Percentiles rank a stretch among this genome's conserved stretches.
Conservation (phyloP, 2,113 vertebrate genomes). For the Vulpes vulpes region DNA sequence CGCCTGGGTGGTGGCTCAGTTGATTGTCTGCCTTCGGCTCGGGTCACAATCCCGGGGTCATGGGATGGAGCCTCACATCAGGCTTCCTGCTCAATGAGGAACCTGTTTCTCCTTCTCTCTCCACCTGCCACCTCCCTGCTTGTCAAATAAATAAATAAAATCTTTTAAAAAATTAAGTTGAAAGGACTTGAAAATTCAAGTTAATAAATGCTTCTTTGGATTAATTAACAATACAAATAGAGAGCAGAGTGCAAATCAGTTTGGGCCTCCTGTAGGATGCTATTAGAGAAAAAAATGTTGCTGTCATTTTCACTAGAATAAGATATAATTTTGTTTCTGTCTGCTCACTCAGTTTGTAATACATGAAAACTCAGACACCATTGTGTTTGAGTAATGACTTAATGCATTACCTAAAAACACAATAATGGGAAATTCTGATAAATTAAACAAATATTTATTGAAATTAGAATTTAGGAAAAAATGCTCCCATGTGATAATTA, state of each 20-base stretch:
- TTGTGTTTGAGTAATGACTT: conserved; percentile 81
- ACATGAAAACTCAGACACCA: conserved; percentile 73
- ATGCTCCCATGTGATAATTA: conserved; percentile 79
- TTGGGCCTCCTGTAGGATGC: conserved; percentile 64
- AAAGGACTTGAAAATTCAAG: conserved; percentile 65
- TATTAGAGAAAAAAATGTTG: conserved; percentile 62
- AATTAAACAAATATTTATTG: conserved; percentile 83
- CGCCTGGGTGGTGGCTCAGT: no score
- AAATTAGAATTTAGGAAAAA: conserved; percentile 81
- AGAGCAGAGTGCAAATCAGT: conserved; percentile 63
- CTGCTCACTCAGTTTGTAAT: conserved; percentile 72
- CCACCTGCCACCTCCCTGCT: no score
- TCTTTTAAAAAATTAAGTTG: background rate
- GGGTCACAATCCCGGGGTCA: no score
- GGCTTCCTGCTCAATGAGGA: no score
- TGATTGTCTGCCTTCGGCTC: no score
- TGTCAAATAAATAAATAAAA: no score
- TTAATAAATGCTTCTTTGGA: conserved; percentile 72
- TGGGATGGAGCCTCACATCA: no score
- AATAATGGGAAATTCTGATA: conserved; percentile 83
- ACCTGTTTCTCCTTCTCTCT: no score
- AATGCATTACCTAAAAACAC: conserved; percentile 78
- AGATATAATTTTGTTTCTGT: conserved; percentile 78
- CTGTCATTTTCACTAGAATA: conserved; percentile 76
- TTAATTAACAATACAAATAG: conserved; percentile 79